Conservation (phyloP, 2,888 invertebrate genomes). For the Noctua fimbriata region DNA sequence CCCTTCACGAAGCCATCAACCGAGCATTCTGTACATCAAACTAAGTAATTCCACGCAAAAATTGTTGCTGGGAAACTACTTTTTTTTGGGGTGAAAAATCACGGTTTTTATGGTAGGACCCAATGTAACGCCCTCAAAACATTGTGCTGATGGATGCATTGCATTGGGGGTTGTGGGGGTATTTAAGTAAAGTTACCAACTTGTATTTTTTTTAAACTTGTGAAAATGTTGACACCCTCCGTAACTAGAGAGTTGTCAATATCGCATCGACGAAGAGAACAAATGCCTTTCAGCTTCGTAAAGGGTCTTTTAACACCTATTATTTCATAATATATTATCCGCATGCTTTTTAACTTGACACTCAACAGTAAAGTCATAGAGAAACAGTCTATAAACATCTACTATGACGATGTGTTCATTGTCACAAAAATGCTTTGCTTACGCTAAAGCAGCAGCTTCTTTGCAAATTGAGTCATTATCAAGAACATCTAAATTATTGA, state of each 20-base stretch:
- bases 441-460: slow-evolving; percentile 86
- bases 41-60: not conserved
- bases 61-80: not conserved
- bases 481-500: slow-evolving; percentile 60
- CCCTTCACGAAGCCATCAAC: not conserved
- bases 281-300: not conserved
- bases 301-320: not conserved
- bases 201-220: not conserved
- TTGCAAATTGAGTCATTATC: slow-evolving; percentile 74
- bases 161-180: not conserved
- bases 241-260: not conserved
- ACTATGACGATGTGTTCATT: slow-evolving; percentile 54
- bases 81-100: not conserved
- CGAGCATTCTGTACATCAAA: not conserved
- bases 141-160: not conserved
- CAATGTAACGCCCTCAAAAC: not conserved
- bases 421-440: slow-evolving; percentile 82
- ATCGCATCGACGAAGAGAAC: not conserved
- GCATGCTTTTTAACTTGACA: slow-evolving; percentile 73
- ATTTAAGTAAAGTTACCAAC: not conserved
- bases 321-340: slow-evolving; percentile 38
- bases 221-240: not conserved
- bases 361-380: slow-evolving; percentile 60
- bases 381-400: slow-evolving; percentile 80
- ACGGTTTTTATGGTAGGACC: not conserved